These are phyloP conservation scores for Acanthopleura granulata DNA, from an alignment of 2,888 invertebrate species.

Conservation along the genomic window DNA sequence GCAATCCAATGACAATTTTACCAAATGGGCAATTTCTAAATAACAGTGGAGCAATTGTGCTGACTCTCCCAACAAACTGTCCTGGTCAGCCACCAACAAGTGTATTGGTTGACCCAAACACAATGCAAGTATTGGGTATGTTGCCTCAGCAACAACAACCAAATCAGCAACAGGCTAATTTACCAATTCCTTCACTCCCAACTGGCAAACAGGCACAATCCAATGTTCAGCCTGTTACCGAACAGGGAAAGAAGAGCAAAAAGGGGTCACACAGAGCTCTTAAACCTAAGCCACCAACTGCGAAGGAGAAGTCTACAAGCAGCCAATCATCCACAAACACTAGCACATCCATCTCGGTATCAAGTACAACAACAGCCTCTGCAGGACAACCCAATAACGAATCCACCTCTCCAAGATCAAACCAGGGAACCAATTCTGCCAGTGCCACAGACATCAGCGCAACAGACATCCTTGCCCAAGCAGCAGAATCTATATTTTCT, in stretches of 20 bases:
- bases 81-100: constrained; percentile 28
- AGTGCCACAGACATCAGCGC: constrained; percentile 20
- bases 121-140: constrained; percentile 39
- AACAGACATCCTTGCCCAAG: constrained; percentile 68
- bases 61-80: constrained; percentile 55
- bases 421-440: constrained; percentile 14
- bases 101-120: constrained; percentile 54
- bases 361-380: constrained; percentile 2
- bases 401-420: background rate
- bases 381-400: background rate
- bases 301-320: constrained; percentile 34
- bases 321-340: background rate
- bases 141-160: constrained; percentile 14
- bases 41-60: constrained; percentile 53
- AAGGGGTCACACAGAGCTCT: constrained; percentile 44
- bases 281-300: constrained; percentile 46
- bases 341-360: background rate
- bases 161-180: background rate
- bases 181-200: background rate
- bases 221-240: constrained; percentile 2
- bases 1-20: constrained; percentile 3
- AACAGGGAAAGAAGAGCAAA: constrained; percentile 34
- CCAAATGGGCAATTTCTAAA: background rate
- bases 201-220: background rate
- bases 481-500: constrained; percentile 69